Evolutionary conservation across 2,113 vertebrate genomes (phyloP).

Genomic region (Mugil cephalus): DNA sequence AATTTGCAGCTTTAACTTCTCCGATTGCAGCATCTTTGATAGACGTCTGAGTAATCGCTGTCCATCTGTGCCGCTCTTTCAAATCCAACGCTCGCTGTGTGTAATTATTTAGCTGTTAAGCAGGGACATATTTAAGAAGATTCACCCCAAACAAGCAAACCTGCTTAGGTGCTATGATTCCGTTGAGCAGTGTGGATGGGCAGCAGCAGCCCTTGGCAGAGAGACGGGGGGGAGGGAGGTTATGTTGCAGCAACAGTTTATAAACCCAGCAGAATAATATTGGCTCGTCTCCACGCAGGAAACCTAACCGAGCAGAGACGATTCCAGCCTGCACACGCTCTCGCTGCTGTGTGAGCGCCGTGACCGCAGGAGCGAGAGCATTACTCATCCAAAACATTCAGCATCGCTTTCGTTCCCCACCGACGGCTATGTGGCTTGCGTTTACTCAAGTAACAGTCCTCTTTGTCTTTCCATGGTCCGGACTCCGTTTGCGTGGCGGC

Average conservation of each 20-base stretch:
- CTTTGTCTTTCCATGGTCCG: neutral
- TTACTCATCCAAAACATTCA: conserved; percentile 54
- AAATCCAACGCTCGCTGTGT: conserved; percentile 18
- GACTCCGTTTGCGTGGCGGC: conserved; percentile 14
- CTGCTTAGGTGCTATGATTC: conserved; percentile 12
- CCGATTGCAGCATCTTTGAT: conserved; percentile 12
- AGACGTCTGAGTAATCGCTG: conserved; percentile 39
- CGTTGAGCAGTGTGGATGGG: neutral
- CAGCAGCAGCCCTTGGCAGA: conserved; percentile 24
- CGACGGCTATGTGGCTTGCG: conserved; percentile 24
- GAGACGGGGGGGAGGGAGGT: conserved; percentile 18
- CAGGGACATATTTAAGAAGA: conserved; percentile 40
- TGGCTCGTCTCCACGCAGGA: conserved; percentile 48
- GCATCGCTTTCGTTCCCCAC: conserved; percentile 25
- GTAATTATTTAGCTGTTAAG: conserved; percentile 32
- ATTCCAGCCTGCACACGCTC: conserved; percentile 29
- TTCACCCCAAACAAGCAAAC: conserved; percentile 37
- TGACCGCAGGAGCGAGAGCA: conserved; percentile 22
- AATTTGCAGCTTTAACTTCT: conserved; percentile 1
- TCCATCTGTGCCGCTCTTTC: conserved; percentile 34
- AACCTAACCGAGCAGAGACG: conserved; percentile 7
- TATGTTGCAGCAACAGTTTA: conserved; percentile 42
- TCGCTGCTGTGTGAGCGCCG: too few relatives aligned
- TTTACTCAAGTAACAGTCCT: conserved; percentile 49
- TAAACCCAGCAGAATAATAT: conserved; percentile 21